These are phyloP conservation scores for Cotesia vestalis DNA, from an alignment of 1,140 invertebrate species.

Conservation along the genomic window DNA sequence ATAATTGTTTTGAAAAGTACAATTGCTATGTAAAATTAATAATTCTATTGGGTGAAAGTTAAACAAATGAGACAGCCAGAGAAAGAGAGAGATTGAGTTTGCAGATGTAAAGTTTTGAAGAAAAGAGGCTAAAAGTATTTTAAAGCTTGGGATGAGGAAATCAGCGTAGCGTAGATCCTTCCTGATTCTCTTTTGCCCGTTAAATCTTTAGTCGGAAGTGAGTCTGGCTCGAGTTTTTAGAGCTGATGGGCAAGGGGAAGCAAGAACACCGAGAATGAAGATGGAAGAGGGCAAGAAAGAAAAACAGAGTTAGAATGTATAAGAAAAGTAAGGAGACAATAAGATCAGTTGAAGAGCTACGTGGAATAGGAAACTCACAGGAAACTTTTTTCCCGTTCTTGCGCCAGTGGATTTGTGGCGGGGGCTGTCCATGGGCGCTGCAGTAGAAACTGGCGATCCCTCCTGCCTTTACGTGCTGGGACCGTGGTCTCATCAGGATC, in stretches of 20 bases:
- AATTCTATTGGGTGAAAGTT: neutral
- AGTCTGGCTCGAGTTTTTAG: slow-evolving; percentile 26
- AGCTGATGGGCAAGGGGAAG: neutral
- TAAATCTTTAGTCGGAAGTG: slow-evolving; percentile 19
- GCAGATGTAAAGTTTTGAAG: slow-evolving; percentile 10
- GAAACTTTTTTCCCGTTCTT: slow-evolving; percentile 88
- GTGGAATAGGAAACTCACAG: slow-evolving; percentile 68
- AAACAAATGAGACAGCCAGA: neutral
- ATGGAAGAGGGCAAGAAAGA: slow-evolving; percentile 24
- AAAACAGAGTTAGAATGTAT: slow-evolving; percentile 12
- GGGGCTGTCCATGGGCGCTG: slow-evolving; percentile 88
- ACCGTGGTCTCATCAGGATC: slow-evolving; percentile 84
- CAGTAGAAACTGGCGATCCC: slow-evolving; percentile 96
- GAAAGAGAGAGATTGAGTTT: slow-evolving; percentile 2
- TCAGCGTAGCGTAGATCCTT: slow-evolving; percentile 35
- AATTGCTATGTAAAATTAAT: too few relatives aligned
- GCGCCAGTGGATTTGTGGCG: slow-evolving; percentile 87
- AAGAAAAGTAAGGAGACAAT: slow-evolving; percentile 34
- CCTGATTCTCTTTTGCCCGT: slow-evolving; percentile 33
- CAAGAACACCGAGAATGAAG: slow-evolving; percentile 9
- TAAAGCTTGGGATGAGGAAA: neutral
- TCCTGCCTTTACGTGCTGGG: slow-evolving; percentile 87
- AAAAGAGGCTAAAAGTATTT: slow-evolving; percentile 5
- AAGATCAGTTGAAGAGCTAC: slow-evolving; percentile 30
- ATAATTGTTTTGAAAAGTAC: too few relatives aligned